These are phyloP conservation scores for Catharus ustulatus DNA, from an alignment of 2,797 vertebrate species.

Conservation along the genomic window DNA sequence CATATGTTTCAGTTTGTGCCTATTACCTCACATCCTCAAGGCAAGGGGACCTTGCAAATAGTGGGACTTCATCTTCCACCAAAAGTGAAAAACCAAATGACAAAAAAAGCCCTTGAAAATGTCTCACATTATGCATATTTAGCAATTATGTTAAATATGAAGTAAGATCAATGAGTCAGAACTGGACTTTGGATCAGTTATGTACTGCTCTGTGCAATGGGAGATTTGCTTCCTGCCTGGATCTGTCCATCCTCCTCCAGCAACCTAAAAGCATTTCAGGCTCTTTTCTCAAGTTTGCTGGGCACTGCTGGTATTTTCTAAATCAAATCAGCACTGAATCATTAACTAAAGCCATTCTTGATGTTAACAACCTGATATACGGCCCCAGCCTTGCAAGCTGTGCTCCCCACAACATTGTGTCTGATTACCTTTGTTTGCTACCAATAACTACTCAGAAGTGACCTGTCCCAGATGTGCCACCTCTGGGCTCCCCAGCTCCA, in stretches of 20 bases:
- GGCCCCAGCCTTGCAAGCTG: not conserved
- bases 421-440: not conserved
- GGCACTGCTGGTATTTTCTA: not conserved
- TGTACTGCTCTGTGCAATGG: not conserved
- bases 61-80: not conserved
- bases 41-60: not conserved
- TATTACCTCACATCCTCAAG: not conserved
- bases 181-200: not conserved
- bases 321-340: not conserved
- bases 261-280: not conserved
- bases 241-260: not conserved
- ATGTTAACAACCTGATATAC: not conserved
- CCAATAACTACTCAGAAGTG: not conserved
- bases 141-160: not conserved
- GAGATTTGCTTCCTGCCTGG: not conserved
- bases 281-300: not conserved
- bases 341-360: not conserved
- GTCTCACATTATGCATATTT: not conserved
- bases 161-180: not conserved
- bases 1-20: not conserved
- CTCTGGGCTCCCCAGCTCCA: not conserved
- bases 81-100: not conserved
- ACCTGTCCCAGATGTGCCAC: not conserved
- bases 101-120: not conserved
- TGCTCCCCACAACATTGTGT: not conserved